A percentile compares a stretch with the other conserved stretches of the same genome.
Evolutionary conservation across 2,113 vertebrate genomes (phyloP).

Genomic region (Xyrauchen texanus): DNA sequence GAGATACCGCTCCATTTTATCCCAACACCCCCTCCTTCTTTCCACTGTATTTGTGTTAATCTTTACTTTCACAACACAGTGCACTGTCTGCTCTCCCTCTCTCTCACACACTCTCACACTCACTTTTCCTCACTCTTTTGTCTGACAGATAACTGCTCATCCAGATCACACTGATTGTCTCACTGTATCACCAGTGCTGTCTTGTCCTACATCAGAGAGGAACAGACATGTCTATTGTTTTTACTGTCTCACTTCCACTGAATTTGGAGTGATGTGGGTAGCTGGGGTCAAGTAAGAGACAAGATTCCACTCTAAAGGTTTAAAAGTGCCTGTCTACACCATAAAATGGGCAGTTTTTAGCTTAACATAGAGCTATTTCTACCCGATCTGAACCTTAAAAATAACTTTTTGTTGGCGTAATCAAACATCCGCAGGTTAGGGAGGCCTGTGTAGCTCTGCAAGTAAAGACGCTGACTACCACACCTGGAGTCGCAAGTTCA

Average conservation of each 20-base stretch:
- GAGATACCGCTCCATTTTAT: slow-evolving; percentile 45
- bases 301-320: neutral
- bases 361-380: neutral
- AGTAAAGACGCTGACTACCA: no score
- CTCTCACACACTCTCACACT: slow-evolving; percentile 14
- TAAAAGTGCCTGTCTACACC: neutral
- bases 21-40: slow-evolving; percentile 34
- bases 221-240: slow-evolving; percentile 39
- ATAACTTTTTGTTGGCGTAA: no score
- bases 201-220: slow-evolving; percentile 16
- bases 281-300: slow-evolving; percentile 10
- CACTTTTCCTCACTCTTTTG: slow-evolving; percentile 21
- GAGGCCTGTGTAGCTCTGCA: no score
- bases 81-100: slow-evolving; percentile 33
- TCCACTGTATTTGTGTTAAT: slow-evolving; percentile 47
- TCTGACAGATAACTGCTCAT: slow-evolving; percentile 30
- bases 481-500: no score
- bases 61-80: slow-evolving; percentile 25
- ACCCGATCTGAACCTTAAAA: no score
- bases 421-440: no score
- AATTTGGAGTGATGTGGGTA: neutral
- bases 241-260: slow-evolving; percentile 7
- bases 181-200: slow-evolving; percentile 30
- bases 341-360: neutral
- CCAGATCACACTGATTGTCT: neutral